phyloP scores from a whole-genome alignment of 2,888 invertebrate genomes.

The Lasioglossum leucozonium region DNA sequence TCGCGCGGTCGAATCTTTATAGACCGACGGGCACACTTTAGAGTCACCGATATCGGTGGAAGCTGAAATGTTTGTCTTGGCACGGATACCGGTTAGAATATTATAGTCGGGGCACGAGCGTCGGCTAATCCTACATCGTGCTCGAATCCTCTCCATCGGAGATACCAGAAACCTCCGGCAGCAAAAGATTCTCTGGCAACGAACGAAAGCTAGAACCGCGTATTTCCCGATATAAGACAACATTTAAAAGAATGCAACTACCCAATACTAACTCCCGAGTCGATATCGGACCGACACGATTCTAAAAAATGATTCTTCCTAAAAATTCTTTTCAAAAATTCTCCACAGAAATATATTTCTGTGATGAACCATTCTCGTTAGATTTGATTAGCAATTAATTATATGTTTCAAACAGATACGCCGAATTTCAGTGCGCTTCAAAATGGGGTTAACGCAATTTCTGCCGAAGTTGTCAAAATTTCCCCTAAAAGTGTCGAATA shows the following conservation, averaged over 20 bases:
- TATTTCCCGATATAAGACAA: not conserved
- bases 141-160: slow-evolving; percentile 6
- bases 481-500: no score
- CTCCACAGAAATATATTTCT: not conserved
- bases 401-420: no score
- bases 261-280: not conserved
- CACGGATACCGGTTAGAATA: not conserved
- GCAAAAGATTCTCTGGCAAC: not conserved
- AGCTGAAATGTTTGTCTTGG: slow-evolving; percentile 10
- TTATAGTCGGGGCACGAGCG: not conserved
- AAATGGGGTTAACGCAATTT: no score
- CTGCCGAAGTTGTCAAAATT: no score
- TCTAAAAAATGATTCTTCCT: not conserved
- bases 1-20: not conserved
- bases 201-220: not conserved
- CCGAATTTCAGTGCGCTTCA: no score
- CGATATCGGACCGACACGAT: not conserved
- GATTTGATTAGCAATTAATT: no score
- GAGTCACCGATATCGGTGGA: not conserved
- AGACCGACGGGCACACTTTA: not conserved
- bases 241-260: not conserved
- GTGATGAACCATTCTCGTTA: not conserved
- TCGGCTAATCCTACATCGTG: not conserved
- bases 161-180: not conserved
- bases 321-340: not conserved